phyloP scores from a whole-genome alignment of 2,797 vertebrate genomes.

The Hirundo rustica region DNA sequence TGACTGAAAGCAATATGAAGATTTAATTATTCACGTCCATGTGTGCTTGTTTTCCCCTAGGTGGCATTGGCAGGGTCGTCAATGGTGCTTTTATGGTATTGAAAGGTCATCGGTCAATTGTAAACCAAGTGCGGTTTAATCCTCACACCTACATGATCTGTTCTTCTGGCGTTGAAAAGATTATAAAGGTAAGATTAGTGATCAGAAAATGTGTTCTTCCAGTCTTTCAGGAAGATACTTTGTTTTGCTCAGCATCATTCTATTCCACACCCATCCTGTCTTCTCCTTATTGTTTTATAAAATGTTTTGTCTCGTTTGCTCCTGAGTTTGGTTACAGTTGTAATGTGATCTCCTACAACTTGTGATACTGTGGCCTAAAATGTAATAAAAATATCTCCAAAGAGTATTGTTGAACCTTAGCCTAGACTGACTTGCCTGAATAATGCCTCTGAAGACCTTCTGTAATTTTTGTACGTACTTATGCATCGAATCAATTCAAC shows the following conservation, averaged over 20 bases:
- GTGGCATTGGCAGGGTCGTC: slow-evolving; percentile 93
- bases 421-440: neutral
- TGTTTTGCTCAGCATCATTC: neutral
- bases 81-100: slow-evolving; percentile 97
- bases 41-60: slow-evolving; percentile 71
- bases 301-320: neutral
- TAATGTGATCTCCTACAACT: neutral
- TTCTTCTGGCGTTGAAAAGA: slow-evolving; percentile 98
- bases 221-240: neutral
- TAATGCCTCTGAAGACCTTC: neutral
- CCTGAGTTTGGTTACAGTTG: neutral
- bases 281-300: neutral
- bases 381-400: neutral
- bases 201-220: neutral
- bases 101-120: slow-evolving; percentile 97
- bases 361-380: neutral
- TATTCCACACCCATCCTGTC: neutral
- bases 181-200: slow-evolving; percentile 93
- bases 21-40: neutral
- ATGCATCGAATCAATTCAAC: neutral
- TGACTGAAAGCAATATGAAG: neutral
- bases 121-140: slow-evolving; percentile 99
- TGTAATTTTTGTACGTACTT: neutral
- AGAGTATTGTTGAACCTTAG: neutral
- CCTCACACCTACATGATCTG: slow-evolving; percentile 99